A percentile compares a stretch with the other conserved stretches of the same genome.
Evolutionary conservation across 1,140 invertebrate species (phyloP).

Genomic region (Phenacoccus solenopsis): DNA sequence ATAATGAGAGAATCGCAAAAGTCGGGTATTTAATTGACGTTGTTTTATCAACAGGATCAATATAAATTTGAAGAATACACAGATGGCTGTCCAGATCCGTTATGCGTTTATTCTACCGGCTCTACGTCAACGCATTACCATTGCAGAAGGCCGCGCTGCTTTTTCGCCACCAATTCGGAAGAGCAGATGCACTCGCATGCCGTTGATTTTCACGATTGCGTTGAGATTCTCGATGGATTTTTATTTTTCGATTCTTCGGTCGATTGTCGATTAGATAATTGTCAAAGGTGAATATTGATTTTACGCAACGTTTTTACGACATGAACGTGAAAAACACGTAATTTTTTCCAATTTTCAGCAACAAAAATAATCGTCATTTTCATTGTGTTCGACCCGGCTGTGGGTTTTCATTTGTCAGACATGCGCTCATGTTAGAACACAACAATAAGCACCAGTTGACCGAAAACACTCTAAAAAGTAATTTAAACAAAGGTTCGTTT

Average conservation of each 20-base stretch:
- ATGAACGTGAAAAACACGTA: neutral
- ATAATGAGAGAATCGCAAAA: neutral
- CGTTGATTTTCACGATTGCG: slow-evolving; percentile 69
- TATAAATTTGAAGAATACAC: slow-evolving; percentile 46
- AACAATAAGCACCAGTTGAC: slow-evolving; percentile 42
- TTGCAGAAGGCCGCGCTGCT: slow-evolving; percentile 59
- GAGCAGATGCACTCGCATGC: slow-evolving; percentile 57
- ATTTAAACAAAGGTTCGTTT: neutral
- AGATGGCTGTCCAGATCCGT: slow-evolving; percentile 48
- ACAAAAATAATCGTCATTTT: slow-evolving; percentile 58
- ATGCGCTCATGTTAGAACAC: slow-evolving; percentile 58
- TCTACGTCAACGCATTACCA: slow-evolving; percentile 52
- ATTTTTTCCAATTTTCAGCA: slow-evolving; percentile 36
- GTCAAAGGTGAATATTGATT: slow-evolving; percentile 37
- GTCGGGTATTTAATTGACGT: neutral
- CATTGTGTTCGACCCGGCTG: slow-evolving; percentile 60
- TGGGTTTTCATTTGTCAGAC: slow-evolving; percentile 60
- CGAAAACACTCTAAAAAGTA: neutral
- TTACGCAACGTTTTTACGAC: neutral
- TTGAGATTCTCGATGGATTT: slow-evolving; percentile 67
- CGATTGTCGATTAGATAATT: slow-evolving; percentile 55
- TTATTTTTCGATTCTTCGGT: slow-evolving; percentile 66
- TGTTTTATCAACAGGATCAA: slow-evolving; percentile 34
- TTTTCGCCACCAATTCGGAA: slow-evolving; percentile 51
- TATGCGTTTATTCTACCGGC: slow-evolving; percentile 40